Percentiles rank a stretch among this genome's conserved stretches.
Evolutionary conservation across 2,888 invertebrate species (phyloP).

Genomic region (Pedicia rivosa): DNA sequence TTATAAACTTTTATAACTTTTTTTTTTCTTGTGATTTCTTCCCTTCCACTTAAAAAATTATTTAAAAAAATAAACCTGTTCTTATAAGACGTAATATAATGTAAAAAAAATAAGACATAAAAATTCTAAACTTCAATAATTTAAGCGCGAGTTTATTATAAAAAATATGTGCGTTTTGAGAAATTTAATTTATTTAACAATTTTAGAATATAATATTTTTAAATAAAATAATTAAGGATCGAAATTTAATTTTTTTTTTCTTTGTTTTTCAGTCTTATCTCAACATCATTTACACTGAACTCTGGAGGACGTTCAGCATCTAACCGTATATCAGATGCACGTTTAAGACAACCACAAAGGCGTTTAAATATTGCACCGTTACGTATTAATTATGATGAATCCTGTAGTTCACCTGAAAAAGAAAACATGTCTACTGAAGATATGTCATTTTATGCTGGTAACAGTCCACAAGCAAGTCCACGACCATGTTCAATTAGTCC

Average conservation of each 20-base stretch:
- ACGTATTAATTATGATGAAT: conserved; percentile 6
- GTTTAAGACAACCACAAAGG: conserved; percentile 8
- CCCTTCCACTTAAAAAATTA: no score
- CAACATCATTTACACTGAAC: conserved; percentile 37
- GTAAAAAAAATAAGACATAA: no score
- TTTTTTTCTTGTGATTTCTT: no score
- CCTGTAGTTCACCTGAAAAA: conserved; percentile 8
- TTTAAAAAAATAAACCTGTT: no score
- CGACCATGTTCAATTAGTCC: conserved; percentile 14
- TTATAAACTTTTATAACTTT: no score
- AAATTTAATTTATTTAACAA: no score
- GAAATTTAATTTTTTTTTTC: conserved; percentile 12
- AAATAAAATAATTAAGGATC: no score
- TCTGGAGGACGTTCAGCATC: conserved; percentile 34
- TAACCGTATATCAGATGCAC: conserved; percentile 22
- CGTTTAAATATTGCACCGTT: conserved; percentile 8
- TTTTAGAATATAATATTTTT: no score
- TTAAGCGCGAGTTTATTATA: no score
- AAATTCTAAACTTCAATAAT: no score
- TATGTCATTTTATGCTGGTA: conserved; percentile 26
- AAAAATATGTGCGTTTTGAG: no score
- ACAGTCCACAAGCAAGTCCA: conserved; percentile 13
- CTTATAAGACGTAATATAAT: no score
- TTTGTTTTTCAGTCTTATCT: conserved; percentile 33
- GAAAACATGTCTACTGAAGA: conserved; percentile 23